Evolutionary conservation across 2,888 invertebrate genomes (phyloP).

Genomic region (Nephrotoma appendiculata): DNA sequence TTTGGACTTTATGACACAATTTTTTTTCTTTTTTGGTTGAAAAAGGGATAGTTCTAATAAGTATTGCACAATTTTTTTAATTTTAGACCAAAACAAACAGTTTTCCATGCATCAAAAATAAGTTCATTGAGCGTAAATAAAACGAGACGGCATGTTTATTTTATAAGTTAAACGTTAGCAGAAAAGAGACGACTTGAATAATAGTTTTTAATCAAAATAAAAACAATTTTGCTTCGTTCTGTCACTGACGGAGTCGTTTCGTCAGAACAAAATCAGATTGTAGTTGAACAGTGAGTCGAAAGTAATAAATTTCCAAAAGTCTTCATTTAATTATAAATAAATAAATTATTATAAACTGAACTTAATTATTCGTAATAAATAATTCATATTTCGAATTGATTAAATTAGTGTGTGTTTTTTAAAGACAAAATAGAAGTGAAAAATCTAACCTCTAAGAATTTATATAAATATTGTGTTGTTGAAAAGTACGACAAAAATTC

Average conservation of each 20-base stretch:
- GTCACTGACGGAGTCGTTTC: not conserved
- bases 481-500: not conserved
- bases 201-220: not conserved
- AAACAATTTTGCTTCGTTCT: not conserved
- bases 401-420: not conserved
- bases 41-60: not conserved
- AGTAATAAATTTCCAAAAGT: not conserved
- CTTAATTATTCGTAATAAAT: not conserved
- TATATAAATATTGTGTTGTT: not conserved
- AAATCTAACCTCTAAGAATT: not conserved
- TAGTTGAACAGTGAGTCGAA: not conserved
- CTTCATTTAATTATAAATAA: not conserved
- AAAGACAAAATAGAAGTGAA: not conserved
- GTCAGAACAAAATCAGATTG: not conserved
- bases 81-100: not conserved
- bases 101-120: not conserved
- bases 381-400: not conserved
- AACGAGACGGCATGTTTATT: not conserved
- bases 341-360: not conserved
- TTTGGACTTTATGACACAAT: no score
- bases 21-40: no score
- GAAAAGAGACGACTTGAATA: not conserved
- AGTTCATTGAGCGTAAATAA: not conserved
- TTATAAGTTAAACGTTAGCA: not conserved
- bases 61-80: not conserved